Conservation (phyloP, 2,113 vertebrate species). For the Alouatta palliata region DNA sequence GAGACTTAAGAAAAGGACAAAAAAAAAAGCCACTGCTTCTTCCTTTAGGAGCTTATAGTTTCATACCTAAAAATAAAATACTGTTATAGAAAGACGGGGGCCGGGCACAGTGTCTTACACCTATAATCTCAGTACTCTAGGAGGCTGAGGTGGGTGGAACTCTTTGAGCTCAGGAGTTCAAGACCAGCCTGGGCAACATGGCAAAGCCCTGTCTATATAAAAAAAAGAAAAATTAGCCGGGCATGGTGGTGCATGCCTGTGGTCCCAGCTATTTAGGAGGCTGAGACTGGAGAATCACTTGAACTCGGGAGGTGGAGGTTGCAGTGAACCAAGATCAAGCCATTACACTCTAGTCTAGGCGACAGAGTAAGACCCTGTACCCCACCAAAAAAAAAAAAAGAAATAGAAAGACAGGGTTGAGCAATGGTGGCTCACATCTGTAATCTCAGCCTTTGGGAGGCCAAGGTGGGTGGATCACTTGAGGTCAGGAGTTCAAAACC, state of each 20-base stretch:
- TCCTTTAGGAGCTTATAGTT: not conserved
- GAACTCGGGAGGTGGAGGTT: not conserved
- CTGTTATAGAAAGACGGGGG: too few species aligned
- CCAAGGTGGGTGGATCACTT: too few species aligned
- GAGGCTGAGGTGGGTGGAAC: too few species aligned
- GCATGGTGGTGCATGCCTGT: not conserved
- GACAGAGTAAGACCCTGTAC: not conserved
- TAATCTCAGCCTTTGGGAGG: too few species aligned
- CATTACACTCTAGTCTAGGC: not conserved
- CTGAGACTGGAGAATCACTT: not conserved
- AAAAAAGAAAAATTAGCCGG: not conserved
- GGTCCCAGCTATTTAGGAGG: not conserved
- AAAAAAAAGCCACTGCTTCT: not conserved
- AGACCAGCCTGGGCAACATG: not conserved
- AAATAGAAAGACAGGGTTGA: too few species aligned
- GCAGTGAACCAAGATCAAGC: not conserved
- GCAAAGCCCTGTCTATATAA: not conserved
- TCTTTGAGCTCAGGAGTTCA: not conserved
- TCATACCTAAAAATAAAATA: constrained; percentile 16
- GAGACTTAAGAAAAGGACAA: not conserved
- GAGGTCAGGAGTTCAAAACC: too few species aligned
- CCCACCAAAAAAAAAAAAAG: not conserved
- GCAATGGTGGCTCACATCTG: too few species aligned
- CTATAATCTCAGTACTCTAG: not conserved
- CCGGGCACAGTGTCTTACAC: not conserved